These are phyloP conservation scores for Kradibia gibbosae DNA, from an alignment of 1,140 invertebrate species.

Conservation along the genomic window DNA sequence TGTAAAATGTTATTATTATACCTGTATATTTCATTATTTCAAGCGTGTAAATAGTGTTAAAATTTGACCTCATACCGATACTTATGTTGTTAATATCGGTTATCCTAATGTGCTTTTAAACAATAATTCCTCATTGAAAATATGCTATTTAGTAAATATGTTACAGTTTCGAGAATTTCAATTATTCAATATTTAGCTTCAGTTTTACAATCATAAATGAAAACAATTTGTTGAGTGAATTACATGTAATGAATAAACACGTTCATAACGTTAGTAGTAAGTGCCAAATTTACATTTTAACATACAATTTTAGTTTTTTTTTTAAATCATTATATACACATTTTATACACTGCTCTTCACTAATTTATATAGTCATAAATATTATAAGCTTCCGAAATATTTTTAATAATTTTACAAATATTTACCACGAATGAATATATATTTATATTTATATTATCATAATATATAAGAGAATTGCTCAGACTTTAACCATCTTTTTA, in stretches of 20 bases:
- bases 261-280: neutral
- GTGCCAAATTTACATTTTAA: neutral
- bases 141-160: conserved; percentile 18
- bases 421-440: too few relatives aligned
- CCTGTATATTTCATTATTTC: conserved; percentile 9
- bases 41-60: conserved; percentile 41
- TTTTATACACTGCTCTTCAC: too few relatives aligned
- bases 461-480: too few relatives aligned
- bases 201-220: neutral
- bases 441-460: too few relatives aligned
- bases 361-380: neutral
- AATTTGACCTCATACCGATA: conserved; percentile 15
- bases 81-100: conserved; percentile 13
- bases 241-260: conserved; percentile 8
- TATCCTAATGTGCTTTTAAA: conserved; percentile 4
- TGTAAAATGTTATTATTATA: conserved; percentile 6
- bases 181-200: neutral
- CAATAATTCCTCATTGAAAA: neutral
- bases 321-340: neutral
- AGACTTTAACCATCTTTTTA: too few relatives aligned
- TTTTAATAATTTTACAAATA: too few relatives aligned
- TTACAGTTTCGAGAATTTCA: conserved; percentile 14
- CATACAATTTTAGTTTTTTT: neutral
- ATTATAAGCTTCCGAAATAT: too few relatives aligned
- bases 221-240: conserved; percentile 21